Conservation (phyloP, 2,113 vertebrate species). For the Mus pahari region DNA sequence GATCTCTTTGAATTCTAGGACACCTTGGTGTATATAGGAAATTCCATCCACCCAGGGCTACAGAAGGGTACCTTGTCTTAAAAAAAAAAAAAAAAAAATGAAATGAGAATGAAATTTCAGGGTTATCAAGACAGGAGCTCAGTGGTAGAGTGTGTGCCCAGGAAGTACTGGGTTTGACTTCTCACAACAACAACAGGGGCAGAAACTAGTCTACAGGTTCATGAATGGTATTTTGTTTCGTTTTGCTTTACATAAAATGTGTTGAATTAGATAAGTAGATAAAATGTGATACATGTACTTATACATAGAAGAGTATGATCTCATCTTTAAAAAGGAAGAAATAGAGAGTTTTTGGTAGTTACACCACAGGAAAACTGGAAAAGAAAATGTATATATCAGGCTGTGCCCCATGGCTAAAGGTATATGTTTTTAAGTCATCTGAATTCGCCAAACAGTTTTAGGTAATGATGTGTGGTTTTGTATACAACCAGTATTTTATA, state of each 20-base stretch:
- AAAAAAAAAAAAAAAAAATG: not conserved
- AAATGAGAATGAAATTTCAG: slow-evolving; percentile 25
- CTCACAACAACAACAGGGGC: not conserved
- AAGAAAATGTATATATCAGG: not conserved
- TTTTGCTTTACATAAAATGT: slow-evolving; percentile 32
- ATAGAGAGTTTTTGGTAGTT: not conserved
- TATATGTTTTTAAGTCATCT: not conserved
- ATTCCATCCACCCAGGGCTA: not conserved
- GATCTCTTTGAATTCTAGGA: not conserved
- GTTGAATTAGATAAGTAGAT: not conserved
- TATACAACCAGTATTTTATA: not conserved
- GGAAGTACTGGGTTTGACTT: not conserved
- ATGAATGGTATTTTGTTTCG: not conserved
- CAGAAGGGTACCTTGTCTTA: not conserved
- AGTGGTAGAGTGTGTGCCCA: not conserved
- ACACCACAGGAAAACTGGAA: not conserved
- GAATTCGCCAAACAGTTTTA: not conserved
- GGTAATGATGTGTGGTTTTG: not conserved
- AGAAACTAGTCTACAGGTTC: not conserved
- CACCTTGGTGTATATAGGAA: not conserved
- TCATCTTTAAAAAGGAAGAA: not conserved
- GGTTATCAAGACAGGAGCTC: not conserved
- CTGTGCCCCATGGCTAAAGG: not conserved
- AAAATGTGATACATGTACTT: not conserved
- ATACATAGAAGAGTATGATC: not conserved